These are phyloP conservation scores for Rhinella marina DNA, from an alignment of 2,797 vertebrate genomes.

Conservation along the genomic window DNA sequence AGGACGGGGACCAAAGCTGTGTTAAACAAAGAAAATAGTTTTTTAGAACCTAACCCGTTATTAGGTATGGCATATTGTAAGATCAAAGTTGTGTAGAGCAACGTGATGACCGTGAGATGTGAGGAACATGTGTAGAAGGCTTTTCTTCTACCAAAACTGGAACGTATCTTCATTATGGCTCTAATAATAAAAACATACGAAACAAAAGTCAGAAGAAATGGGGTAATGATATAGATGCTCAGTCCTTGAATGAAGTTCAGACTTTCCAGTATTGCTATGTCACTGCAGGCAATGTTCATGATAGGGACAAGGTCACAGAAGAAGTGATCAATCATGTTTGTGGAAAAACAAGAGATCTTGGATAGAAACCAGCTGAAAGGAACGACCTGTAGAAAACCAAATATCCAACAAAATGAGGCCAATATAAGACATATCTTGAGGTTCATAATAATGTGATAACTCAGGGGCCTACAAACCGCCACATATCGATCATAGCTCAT, in stretches of 20 bases:
- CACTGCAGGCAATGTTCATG: no score
- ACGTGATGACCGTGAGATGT: conserved; percentile 7
- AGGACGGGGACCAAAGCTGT: background rate
- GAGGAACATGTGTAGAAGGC: background rate
- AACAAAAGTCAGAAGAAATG: conserved; percentile 1
- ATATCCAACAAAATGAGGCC: background rate
- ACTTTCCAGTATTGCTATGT: background rate
- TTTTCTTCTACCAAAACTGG: background rate
- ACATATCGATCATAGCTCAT: no score
- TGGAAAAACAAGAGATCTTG: background rate
- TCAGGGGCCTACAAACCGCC: no score
- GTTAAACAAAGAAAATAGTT: conserved; percentile 4
- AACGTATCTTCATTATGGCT: conserved; percentile 20
- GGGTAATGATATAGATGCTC: background rate
- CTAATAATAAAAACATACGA: conserved; percentile 32
- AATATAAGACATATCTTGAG: background rate
- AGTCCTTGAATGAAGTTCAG: conserved; percentile 3
- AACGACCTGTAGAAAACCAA: background rate
- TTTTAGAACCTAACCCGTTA: background rate
- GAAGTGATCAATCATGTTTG: conserved; percentile 17
- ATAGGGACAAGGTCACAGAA: no score
- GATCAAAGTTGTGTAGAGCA: conserved; percentile 12
- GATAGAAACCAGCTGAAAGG: background rate
- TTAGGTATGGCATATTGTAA: background rate
- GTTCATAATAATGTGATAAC: no score